Evolutionary conservation across 30 jellyfish, hydroid and myxozoan genomes (phyloP).

Genomic region (Pelagia noctiluca): DNA sequence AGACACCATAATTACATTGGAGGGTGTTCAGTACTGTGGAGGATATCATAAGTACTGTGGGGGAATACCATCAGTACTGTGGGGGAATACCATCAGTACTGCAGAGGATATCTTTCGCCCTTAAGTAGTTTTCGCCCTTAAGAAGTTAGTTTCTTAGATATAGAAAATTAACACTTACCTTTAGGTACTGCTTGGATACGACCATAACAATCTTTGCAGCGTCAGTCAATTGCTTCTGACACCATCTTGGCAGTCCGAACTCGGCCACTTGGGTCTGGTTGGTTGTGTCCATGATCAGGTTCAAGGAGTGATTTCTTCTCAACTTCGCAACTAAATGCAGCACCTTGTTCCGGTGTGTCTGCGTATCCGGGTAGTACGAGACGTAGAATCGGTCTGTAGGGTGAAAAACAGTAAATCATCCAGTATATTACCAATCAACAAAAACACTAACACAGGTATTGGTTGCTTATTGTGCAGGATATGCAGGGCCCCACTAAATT

Average conservation of each 20-base stretch:
- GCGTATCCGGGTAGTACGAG: constrained; percentile 65
- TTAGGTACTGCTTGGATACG: constrained; percentile 41
- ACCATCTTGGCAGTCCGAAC: constrained; percentile 74
- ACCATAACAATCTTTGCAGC: constrained; percentile 54
- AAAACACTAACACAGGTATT: no score
- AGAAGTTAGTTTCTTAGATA: background rate
- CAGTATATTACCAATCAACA: no score
- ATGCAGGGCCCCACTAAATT: no score
- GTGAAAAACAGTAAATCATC: no score
- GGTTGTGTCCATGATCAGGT: constrained; percentile 44
- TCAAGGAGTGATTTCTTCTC: constrained; percentile 29
- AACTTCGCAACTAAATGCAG: constrained; percentile 42
- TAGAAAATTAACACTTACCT: constrained; percentile 26
- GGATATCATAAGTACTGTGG: background rate
- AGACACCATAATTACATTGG: background rate
- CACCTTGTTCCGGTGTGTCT: constrained; percentile 10
- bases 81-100: background rate
- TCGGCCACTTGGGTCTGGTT: constrained; percentile 42
- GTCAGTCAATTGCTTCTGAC: constrained; percentile 49
- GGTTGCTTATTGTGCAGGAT: no score
- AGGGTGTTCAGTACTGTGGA: background rate
- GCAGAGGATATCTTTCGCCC: background rate
- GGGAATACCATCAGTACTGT: background rate
- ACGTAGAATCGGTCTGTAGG: constrained; percentile 54
- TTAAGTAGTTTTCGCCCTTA: no score